Evolutionary conservation across 2,888 invertebrate species (phyloP).

Genomic region (Agrilus cyanescens): DNA sequence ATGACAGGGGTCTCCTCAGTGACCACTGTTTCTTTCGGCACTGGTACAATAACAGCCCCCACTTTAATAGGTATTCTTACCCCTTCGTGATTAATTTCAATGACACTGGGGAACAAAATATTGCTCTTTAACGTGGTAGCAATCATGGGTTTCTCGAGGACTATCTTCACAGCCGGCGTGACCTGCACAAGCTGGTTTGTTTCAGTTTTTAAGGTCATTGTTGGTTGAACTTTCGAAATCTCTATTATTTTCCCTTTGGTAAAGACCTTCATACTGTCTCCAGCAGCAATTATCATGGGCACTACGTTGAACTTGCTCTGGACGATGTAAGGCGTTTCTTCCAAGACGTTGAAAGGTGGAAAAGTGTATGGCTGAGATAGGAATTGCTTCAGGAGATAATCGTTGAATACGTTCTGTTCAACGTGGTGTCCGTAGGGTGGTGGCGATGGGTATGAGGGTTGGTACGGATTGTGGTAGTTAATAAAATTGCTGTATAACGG

Average conservation of each 20-base stretch:
- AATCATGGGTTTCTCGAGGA: constrained; percentile 31
- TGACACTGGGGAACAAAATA: constrained; percentile 34
- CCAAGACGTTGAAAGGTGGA: constrained; percentile 28
- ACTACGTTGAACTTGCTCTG: constrained; percentile 29
- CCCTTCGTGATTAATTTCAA: constrained; percentile 31
- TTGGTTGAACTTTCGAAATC: constrained; percentile 30
- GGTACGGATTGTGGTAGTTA: constrained; percentile 4
- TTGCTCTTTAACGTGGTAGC: constrained; percentile 30
- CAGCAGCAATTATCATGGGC: constrained; percentile 29
- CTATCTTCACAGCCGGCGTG: constrained; percentile 35
- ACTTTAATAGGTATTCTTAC: constrained; percentile 33
- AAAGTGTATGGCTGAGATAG: constrained; percentile 15
- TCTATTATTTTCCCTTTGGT: constrained; percentile 30
- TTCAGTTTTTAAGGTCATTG: constrained; percentile 30
- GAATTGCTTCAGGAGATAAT: constrained; percentile 3
- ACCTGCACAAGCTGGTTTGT: constrained; percentile 27
- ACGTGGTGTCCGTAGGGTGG: constrained; percentile 1
- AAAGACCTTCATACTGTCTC: constrained; percentile 29
- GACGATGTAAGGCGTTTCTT: constrained; percentile 28
- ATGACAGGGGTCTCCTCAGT: constrained; percentile 29
- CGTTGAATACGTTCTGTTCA: neutral
- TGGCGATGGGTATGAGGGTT: constrained; percentile 3
- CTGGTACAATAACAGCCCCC: constrained; percentile 36
- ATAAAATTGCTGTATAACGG: constrained; percentile 5
- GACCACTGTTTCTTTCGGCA: constrained; percentile 25